Evolutionary conservation across 2,113 vertebrate genomes (phyloP), one percentile per base, ranked within the genome.

Genomic region (Xiphophorus maculatus): DNA sequence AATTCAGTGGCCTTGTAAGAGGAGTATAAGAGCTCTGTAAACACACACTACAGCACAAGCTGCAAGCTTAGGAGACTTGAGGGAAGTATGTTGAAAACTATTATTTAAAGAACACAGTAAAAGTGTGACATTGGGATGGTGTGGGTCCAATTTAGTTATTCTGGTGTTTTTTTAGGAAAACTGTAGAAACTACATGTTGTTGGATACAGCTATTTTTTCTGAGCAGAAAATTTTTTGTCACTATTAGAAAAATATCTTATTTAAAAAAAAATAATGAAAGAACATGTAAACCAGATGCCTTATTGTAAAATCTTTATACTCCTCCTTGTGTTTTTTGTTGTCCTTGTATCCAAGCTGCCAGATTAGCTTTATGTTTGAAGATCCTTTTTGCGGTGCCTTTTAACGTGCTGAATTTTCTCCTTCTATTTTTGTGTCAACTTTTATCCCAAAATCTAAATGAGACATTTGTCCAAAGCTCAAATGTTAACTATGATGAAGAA

Each of bases 191-290:
- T 61, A 78, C 42, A 8, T 65, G 63, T 66, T 70, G 35, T 76
- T 70, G 44, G 87, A 82, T 69, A 30, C 76, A 79, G 74, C 61
- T 17, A 74, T 63, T 84, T 79, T 35, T 64, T 28, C 17, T 82
- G 77, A 54, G 85, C 79, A 88, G 74, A 84, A 74, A 76, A 70
- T 88, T 92, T 88, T 83, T 88, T 91, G 5, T 90, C 40, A 13
- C 27, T 11, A 9, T 79, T 66, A 29, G 81, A 82, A 79, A 77
- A 74, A 58, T 25, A 58, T 58, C 25, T 72, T 73, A 69, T 65
- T 80, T 79, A 68, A 65, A 69, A 65, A 3, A 40, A 66, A 69
- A 61, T 79, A 33, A 73, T 78, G 65, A 84, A 72, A 81, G 54
- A 76, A 89, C 68, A 74, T 74, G 27, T 84, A 79, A 76, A 77